These are phyloP conservation scores for Philereme vetulata DNA, from an alignment of 2,888 invertebrate species.

Conservation along the genomic window DNA sequence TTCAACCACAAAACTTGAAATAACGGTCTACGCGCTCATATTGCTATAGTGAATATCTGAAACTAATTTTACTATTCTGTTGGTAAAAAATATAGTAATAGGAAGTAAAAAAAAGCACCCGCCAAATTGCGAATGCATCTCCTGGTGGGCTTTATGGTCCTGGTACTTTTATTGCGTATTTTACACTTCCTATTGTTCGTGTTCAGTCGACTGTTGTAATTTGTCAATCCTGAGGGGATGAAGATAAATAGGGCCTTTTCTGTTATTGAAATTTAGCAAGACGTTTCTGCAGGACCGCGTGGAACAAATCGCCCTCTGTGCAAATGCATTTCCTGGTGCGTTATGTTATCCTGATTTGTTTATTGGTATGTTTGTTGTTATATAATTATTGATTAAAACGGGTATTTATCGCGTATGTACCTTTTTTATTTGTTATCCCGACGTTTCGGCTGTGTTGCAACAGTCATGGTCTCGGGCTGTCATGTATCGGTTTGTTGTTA, in stretches of 20 bases:
- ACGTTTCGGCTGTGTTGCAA: too few species aligned
- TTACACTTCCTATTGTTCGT: constrained; percentile 53
- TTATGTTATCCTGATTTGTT: background rate
- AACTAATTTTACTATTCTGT: background rate
- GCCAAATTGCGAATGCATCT: background rate
- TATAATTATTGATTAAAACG: too few species aligned
- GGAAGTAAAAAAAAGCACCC: background rate
- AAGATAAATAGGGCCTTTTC: constrained; percentile 21
- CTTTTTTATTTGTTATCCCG: too few species aligned
- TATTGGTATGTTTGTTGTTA: background rate
- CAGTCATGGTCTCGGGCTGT: too few species aligned
- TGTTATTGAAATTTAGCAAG: background rate
- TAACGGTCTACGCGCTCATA: background rate
- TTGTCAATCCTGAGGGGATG: constrained; percentile 9
- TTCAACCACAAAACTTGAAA: background rate
- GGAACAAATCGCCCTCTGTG: background rate
- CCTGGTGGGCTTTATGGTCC: background rate
- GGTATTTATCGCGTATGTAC: too few species aligned
- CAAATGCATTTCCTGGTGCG: background rate
- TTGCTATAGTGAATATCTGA: background rate
- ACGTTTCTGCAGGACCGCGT: background rate
- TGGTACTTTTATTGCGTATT: constrained; percentile 66
- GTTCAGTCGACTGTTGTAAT: background rate
- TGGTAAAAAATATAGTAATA: background rate
- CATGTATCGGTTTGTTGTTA: too few species aligned